Evolutionary conservation across 2,888 invertebrate species (phyloP).

Genomic region (Euproctis similis): DNA sequence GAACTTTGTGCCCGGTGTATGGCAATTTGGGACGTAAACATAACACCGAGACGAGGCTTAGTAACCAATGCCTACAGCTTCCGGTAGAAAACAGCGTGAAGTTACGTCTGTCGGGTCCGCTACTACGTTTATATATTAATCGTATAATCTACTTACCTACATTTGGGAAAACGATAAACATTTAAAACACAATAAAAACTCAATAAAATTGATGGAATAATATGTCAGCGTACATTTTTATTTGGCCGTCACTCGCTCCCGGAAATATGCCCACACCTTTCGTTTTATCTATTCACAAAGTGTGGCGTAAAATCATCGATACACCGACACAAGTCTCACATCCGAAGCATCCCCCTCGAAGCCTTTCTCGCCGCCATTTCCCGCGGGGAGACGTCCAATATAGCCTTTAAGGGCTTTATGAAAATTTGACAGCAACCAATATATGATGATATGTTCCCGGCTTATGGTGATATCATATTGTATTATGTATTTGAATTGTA

Average conservation of each 20-base stretch:
- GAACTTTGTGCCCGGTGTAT: no score
- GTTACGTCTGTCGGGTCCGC: no score
- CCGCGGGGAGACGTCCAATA: constrained; percentile 38
- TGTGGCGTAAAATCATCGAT: constrained; percentile 53
- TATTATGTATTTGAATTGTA: no score
- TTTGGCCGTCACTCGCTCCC: constrained; percentile 18
- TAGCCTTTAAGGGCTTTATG: constrained; percentile 47
- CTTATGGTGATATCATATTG: no score
- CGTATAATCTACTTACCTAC: no score
- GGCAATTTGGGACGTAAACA: no score
- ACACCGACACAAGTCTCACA: constrained; percentile 42
- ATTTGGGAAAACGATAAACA: constrained; percentile 7
- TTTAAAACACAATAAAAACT: constrained; percentile 6
- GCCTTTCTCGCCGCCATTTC: constrained; percentile 49
- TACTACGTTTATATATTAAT: no score
- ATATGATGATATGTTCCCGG: constrained; percentile 60
- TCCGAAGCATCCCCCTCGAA: constrained; percentile 25
- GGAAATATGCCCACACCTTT: constrained; percentile 21
- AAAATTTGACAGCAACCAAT: constrained; percentile 64
- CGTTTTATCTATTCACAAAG: constrained; percentile 17
- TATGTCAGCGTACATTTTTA: constrained; percentile 20
- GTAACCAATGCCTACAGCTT: no score
- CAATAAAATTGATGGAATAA: constrained; percentile 18
- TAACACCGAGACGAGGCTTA: no score
- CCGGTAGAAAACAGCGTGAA: no score